Base-by-base conservation (phyloP, 2,113 vertebrate species). In the Balaeniceps rex region DNA sequence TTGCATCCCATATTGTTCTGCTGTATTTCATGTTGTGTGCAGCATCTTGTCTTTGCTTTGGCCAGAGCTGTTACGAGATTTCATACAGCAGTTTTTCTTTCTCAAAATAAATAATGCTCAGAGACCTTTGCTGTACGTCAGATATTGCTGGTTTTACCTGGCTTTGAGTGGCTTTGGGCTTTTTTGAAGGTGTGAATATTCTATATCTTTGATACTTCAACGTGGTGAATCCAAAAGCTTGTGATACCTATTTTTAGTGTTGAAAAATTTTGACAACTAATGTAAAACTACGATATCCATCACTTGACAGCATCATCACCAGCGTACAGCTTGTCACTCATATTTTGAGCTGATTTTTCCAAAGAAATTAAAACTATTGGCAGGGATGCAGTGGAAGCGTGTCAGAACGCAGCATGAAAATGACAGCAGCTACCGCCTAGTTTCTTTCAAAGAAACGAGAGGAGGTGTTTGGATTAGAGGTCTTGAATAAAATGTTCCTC, bases 161-260 rank as follows among this genome's bases (percentile, higher is more conserved):
- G 31, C 63, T 91, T 26, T 58, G 57, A 71, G 75, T 19, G 65
- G 42, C 40, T 90, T n/a, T 55, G 54, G 81, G 58, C 6, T 14
- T 38, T 46, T 87, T 26, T 46, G 91, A 83, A 79, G 66, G 80
- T 87, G 61, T 83, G 84, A 91, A 14, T 90, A 81, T 92, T 87
- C 81, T 69, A 36, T n/a, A 29, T 83, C 33, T 83, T 90, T 77
- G 66, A 63, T 92, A 44, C 58, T 77, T 93, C 51, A 61, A 31
- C 57, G 46, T 12, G 12, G 51, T 8, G 63, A 83, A 90, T 85
- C 64, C 44, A 88, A 64, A 90, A 77, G 92, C 71, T 91, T 72
- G 74, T 93, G 89, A 95, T 93, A 80, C 55, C 84, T 96, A 93
- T 96, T 96, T 96, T 95, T 97, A 93, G 95, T 9, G 6, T 47